Evolutionary conservation across 2,113 vertebrate genomes (phyloP).

Genomic region (Eretmochelys imbricata): DNA sequence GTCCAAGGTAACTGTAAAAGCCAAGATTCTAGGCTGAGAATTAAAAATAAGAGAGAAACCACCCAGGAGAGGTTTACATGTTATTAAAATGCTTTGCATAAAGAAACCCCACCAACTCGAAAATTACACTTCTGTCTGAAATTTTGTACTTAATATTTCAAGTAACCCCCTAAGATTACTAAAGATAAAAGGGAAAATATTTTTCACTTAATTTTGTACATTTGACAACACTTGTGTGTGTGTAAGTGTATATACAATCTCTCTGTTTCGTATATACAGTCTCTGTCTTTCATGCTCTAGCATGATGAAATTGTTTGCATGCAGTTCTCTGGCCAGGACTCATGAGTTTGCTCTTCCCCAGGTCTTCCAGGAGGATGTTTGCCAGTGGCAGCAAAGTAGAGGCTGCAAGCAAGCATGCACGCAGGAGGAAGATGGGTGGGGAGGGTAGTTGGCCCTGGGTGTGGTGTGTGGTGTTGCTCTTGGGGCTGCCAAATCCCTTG

Average conservation of each 20-base stretch:
- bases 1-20: background rate
- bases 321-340: background rate
- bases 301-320: background rate
- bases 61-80: background rate
- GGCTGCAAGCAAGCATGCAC: background rate
- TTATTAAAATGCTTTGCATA: background rate
- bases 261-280: background rate
- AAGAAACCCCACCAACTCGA: background rate
- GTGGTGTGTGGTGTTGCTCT: background rate
- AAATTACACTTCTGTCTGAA: background rate
- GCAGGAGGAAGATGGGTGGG: background rate
- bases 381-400: background rate
- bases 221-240: background rate
- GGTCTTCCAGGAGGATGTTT: background rate
- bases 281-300: background rate
- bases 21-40: background rate
- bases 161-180: background rate
- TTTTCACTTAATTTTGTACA: background rate
- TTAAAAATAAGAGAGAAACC: background rate
- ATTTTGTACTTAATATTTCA: background rate
- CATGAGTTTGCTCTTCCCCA: background rate
- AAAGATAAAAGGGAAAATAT: background rate
- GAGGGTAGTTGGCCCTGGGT: background rate
- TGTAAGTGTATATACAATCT: background rate
- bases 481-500: rapidly evolving